Base-by-base conservation (phyloP, 2,888 invertebrate genomes). In the Lottia scabra region DNA sequence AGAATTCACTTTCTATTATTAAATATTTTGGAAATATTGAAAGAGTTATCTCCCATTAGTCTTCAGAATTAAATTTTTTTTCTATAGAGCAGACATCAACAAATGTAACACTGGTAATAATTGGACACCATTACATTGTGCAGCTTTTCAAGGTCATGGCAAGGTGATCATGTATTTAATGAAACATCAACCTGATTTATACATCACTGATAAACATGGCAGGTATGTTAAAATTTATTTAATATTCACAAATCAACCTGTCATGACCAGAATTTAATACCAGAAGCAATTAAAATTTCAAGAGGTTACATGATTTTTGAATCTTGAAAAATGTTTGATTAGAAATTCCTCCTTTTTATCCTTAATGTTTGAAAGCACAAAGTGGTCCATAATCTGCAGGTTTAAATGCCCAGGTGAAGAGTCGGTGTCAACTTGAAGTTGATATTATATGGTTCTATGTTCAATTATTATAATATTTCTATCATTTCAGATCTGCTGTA, bases 81-180 rank as follows among this genome's bases (percentile, higher is more conserved):
- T 68, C 78, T 75, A 69, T 71, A 88, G 87, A 38, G 87, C 87
- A 16, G 83, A 87, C 70, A 74, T 87, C 16, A 86, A 87, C 75
- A 66, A 78, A n/a, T 72, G 78, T 19, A 88, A 87, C 76, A 83
- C 72, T 68, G 87, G 87, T 26, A 88, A 86, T 19, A 43, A 78
- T 30, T 87, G 87, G 87, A 87, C 87, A 6, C 83, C 87, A 0
- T 73, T 87, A 26, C 88, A 88, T 70, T 87, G 87, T 78, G 87
- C 88, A 45, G 81, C 87, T 26, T 88, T 87, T 72, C 87, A 87
- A 75, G 87, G 87, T 70, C 87, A 88, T 80, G 87, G 87, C 6
- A 86, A 86, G 72, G 87, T 87, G n/a, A 83, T 88, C 16, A 84
- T 87, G 84, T 84, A 81, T 65, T 75, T 88, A 56, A 84, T 87